phyloP scores from a whole-genome alignment of 2,797 vertebrate genomes.

The Monodelphis domestica region DNA sequence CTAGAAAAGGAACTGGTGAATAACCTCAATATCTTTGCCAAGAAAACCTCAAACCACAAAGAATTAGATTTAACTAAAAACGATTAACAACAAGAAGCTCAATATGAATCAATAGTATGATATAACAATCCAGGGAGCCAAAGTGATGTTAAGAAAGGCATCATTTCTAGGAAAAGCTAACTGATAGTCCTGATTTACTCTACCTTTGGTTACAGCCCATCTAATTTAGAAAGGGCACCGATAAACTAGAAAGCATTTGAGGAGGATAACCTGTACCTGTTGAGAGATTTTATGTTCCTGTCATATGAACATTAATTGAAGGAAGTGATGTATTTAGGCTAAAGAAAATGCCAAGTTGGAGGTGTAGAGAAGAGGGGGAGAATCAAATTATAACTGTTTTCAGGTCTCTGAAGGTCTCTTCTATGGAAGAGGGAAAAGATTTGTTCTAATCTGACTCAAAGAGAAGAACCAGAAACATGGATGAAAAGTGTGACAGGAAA shows the following conservation, averaged over 20 bases:
- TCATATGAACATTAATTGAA: background rate
- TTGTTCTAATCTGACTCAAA: background rate
- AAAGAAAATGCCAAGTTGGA: background rate
- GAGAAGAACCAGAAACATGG: background rate
- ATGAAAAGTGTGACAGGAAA: background rate
- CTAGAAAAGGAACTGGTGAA: too few relatives aligned
- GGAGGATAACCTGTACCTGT: background rate
- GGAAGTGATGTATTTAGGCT: too few relatives aligned
- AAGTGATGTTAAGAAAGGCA: background rate
- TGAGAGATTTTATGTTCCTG: background rate
- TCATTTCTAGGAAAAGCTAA: background rate
- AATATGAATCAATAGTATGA: background rate
- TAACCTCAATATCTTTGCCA: too few relatives aligned
- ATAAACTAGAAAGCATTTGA: background rate
- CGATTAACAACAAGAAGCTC: too few relatives aligned
- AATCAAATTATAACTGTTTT: background rate
- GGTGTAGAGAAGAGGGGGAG: too few relatives aligned
- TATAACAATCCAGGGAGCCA: background rate
- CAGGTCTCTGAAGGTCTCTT: background rate
- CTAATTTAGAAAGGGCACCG: background rate
- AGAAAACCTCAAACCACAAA: too few relatives aligned
- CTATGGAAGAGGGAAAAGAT: background rate
- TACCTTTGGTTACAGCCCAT: too few relatives aligned
- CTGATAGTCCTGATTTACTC: background rate
- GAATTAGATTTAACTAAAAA: too few relatives aligned